Base-by-base conservation (phyloP, 1,140 invertebrate species). In the Diabrotica virgifera region DNA sequence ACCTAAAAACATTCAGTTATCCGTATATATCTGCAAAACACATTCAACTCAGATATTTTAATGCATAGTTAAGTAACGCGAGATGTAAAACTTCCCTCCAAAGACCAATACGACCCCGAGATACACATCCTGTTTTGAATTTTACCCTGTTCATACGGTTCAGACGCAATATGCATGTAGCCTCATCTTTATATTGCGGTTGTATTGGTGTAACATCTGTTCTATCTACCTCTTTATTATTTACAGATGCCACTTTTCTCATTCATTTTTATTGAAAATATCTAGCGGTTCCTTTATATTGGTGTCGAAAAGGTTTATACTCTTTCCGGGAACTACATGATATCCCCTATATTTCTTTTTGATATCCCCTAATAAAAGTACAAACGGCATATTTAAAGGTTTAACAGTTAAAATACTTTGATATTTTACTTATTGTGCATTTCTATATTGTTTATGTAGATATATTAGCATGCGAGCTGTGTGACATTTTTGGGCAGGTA, bases 1-100 rank as follows among this genome's bases (percentile, higher is more conserved):
- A 37, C 46, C 10, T 37, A 6, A 46, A 62, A 62, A 62, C 52
- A 38, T 62, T 62, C 60, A 62, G 51, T 62, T 54, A 62, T 62
- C 36, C 60, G 60, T 35, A 62, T 38, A 46, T 46, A 46, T 46
- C 40, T 53, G 60, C 51, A 52, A 54, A 54, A 59, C 64, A 63
- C 61, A 62, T 46, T 60, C 65, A 46, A 61, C 40, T 50, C 52
- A 60, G 71, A 64, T 66, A 68, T 72, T 72, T 72, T 72, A 72
- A 72, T 72, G 71, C 71, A 72, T 72, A 72, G 69, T 68, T 72
- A 72, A 72, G 71, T 70, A 68, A 63, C 58, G 55, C 58, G 60
- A 60, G 51, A 68, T 62, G 63, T 59, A 59, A 59, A 68, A 46
- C 4, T 70, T 70, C 65, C 35, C 71, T 70, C 71, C 62, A 64